Base-by-base conservation (phyloP, 2,113 vertebrate species). In the Cervus canadensis region DNA sequence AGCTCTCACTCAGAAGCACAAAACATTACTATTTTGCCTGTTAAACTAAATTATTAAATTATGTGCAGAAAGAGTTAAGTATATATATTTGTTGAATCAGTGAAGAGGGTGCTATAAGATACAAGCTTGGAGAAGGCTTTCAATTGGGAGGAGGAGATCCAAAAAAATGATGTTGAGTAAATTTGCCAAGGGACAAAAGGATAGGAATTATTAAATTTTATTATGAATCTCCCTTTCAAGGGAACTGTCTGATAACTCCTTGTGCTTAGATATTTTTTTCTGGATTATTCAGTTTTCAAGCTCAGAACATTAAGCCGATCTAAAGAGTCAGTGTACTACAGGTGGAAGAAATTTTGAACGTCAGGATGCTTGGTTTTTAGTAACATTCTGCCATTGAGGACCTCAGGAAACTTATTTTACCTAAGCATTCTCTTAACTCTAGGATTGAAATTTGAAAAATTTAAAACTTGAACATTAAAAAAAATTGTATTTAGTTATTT, bases 21-120 rank as follows among this genome's bases (percentile, higher is more conserved):
- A 48, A 82, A 56, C 33, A 83, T 36, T 56, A 19, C 36, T 81
- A 56, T 94, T 84, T 95, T 33, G 15, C 13, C 9, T 13, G 28
- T 92, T 74, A 21, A 94, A n/a, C 56, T 86, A 89, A 97, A 60
- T 85, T 64, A 36, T 59, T 93, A 88, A 91, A 56, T 74, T 52
- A 26, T 36, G 4, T 95, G 0, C 50, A 71, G n/a, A 87, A 88
- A 85, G 50, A 48, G 19, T 23, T 50, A 67, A n/a, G 5, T 60
- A 17, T 62, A 54, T 56, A 23, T 62, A 48, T 26, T 62, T 86
- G 78, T 79, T n/a, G 15, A 14, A 62, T 84, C 40, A 62, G 28
- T 59, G 25, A 60, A 83, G 28, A 94, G 23, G 56, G 17, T 45
- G 13, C 71, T 45, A 26, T 52, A 64, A 36, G 33, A 90, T n/a